Conservation (phyloP, 2,797 vertebrate species). For the Bryconaethiops microstoma region DNA sequence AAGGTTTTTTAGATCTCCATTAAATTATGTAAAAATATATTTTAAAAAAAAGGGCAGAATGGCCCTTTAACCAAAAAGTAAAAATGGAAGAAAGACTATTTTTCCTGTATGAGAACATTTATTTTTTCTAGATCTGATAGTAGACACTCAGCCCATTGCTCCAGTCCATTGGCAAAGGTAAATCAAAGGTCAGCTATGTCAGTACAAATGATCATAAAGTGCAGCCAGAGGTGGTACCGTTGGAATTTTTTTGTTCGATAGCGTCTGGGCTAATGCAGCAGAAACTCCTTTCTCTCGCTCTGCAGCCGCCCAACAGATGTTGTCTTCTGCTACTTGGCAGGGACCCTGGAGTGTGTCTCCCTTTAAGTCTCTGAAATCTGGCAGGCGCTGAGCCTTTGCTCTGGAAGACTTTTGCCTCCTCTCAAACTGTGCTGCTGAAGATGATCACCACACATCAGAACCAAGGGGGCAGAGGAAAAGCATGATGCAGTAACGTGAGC, state of each 20-base stretch:
- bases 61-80: background rate
- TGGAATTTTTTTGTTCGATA: constrained; percentile 20
- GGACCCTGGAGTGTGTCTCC: constrained; percentile 42
- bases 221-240: constrained; percentile 5
- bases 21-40: no score
- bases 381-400: constrained; percentile 26
- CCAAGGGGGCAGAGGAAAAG: constrained; percentile 3
- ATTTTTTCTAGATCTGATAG: background rate
- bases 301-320: constrained; percentile 45
- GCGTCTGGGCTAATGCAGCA: constrained; percentile 19
- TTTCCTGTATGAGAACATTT: background rate
- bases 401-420: background rate
- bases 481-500: constrained; percentile 20
- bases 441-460: constrained; percentile 10
- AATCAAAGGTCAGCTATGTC: constrained; percentile 11
- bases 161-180: background rate
- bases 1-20: no score
- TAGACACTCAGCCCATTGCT: background rate
- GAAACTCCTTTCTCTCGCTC: constrained; percentile 32
- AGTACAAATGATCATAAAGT: constrained; percentile 21
- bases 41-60: no score
- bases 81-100: background rate
- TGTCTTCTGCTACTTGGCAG: constrained; percentile 33
- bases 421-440: constrained; percentile 4
- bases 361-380: constrained; percentile 38